phyloP scores from a whole-genome alignment of 2,888 invertebrate genomes.

The Stenichneumon culpator region DNA sequence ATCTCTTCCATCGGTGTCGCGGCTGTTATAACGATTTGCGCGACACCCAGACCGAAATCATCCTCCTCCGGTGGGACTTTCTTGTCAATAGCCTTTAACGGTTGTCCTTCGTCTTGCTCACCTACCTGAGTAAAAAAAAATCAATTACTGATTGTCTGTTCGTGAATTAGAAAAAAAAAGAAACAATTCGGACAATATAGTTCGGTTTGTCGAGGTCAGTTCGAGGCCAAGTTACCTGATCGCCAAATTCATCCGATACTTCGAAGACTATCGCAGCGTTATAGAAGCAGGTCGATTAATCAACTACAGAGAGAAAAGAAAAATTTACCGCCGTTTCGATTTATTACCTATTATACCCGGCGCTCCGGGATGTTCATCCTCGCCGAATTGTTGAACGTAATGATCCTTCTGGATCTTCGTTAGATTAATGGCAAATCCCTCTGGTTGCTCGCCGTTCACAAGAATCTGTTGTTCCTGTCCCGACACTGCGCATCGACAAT shows the following conservation, averaged over 20 bases:
- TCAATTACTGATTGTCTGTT: not conserved
- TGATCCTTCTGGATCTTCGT: conserved; percentile 90
- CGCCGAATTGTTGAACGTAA: conserved; percentile 90
- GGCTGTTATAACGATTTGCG: conserved; percentile 96
- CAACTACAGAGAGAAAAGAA: conserved; percentile 16
- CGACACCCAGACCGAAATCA: conserved; percentile 92
- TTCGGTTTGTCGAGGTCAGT: not conserved
- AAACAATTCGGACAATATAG: not conserved
- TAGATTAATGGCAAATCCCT: conserved; percentile 90
- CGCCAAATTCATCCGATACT: conserved; percentile 80
- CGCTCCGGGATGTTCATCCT: conserved; percentile 80
- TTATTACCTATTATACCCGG: conserved; percentile 82
- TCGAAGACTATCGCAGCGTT: conserved; percentile 80
- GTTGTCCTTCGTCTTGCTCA: conserved; percentile 65
- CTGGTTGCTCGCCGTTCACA: conserved; percentile 77
- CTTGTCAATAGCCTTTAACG: conserved; percentile 67
- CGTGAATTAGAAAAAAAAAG: conserved; percentile 8
- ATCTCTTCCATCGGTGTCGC: conserved; percentile 97
- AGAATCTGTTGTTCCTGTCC: conserved; percentile 75
- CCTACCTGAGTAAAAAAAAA: conserved; percentile 45
- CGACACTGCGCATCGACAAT: conserved; percentile 64
- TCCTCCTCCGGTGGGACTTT: conserved; percentile 79
- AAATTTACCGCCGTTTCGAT: conserved; percentile 6
- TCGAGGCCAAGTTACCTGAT: conserved; percentile 78
- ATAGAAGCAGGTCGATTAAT: conserved; percentile 62